Evolutionary conservation across 2,113 vertebrate genomes (phyloP).

Genomic region (Brienomyrus longianalis): DNA sequence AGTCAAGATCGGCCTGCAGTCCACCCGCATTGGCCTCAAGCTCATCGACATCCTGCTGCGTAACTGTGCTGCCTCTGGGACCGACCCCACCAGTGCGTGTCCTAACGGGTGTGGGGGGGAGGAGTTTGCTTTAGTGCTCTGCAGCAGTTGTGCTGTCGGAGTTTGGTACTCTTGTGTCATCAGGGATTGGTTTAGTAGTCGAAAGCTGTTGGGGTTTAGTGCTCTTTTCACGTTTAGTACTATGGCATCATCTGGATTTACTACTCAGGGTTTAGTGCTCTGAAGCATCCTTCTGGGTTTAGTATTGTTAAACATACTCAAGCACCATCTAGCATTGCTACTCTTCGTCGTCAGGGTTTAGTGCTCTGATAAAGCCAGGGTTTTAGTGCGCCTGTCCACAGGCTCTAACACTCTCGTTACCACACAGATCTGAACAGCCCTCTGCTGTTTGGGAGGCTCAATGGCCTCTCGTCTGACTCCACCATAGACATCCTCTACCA

Average conservation of each 20-base stretch:
- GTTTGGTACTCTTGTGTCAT: not conserved
- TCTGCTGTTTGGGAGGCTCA: slow-evolving; percentile 91
- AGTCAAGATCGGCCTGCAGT: slow-evolving; percentile 95
- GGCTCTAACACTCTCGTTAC: not conserved
- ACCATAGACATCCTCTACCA: slow-evolving; percentile 98
- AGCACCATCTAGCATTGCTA: not conserved
- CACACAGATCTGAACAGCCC: slow-evolving; percentile 90
- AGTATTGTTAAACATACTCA: not conserved
- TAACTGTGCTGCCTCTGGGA: slow-evolving; percentile 93
- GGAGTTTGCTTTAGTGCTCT: not conserved
- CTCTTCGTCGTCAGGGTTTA: not conserved
- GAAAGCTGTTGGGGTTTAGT: not conserved
- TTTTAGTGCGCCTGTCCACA: not conserved
- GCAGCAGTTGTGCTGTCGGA: not conserved
- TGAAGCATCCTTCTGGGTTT: not conserved
- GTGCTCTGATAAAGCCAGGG: not conserved
- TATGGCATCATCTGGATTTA: not conserved
- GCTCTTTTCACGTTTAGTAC: not conserved
- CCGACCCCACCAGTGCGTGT: slow-evolving; percentile 83
- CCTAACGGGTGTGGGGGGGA: not conserved
- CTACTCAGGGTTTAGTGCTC: not conserved
- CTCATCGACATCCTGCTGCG: slow-evolving; percentile 94
- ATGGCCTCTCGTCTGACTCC: slow-evolving; percentile 95
- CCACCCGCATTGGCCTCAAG: slow-evolving; percentile 88
- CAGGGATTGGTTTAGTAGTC: too few relatives aligned